Evolutionary conservation across 2,797 vertebrate genomes (phyloP), one percentile per base, ranked within the genome.

Genomic region (Crocidura indochinensis): DNA sequence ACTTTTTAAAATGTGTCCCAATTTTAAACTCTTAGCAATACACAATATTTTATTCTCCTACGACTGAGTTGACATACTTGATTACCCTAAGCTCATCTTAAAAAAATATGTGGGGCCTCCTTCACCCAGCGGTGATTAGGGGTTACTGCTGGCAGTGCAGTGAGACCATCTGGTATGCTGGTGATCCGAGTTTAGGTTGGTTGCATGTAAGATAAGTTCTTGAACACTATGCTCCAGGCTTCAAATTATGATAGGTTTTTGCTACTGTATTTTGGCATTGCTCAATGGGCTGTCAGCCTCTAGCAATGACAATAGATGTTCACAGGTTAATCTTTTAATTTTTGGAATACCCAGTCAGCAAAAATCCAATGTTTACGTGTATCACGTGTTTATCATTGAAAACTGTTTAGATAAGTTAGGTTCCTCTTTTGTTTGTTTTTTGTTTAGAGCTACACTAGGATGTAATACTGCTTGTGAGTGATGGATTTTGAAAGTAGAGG

Each of bases 191-290:
- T 38, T 38, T 38, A 38, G 38, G 38, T 38, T 38, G 38, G 38
- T 38, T 38, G 38, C 38, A 38, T 38, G 38, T 2, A 38, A 38
- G 38, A 38, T 5, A 38, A 38, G 38, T 38, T 38, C 38, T 38
- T 38, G 38, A 38, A 38, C 38, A 38, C 38, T 15, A 51, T 51
- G 51, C 51, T 10, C 51, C 51, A 6, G 51, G 12, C 38, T 38
- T 38, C 38, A 38, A 38, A 69, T 64, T 79, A 22, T 46, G 44
- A 77, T 14, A 82, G 2, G 22, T 65, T 89, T 29, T 87, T 82
- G 47, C 29, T 81, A 81, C 31, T 87, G 68, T 89, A 84, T 67
- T 82, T 64, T 78, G 78, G 81, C 56, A 49, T 64, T 81, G 8
- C 10, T 87, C 49, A 3, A 19, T 72, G 47, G 74, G 11, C n/a